A percentile compares a stretch with the other conserved stretches of the same genome.
Evolutionary conservation across 2,888 invertebrate species (phyloP).

Genomic region (Dichetophora obliterata): DNA sequence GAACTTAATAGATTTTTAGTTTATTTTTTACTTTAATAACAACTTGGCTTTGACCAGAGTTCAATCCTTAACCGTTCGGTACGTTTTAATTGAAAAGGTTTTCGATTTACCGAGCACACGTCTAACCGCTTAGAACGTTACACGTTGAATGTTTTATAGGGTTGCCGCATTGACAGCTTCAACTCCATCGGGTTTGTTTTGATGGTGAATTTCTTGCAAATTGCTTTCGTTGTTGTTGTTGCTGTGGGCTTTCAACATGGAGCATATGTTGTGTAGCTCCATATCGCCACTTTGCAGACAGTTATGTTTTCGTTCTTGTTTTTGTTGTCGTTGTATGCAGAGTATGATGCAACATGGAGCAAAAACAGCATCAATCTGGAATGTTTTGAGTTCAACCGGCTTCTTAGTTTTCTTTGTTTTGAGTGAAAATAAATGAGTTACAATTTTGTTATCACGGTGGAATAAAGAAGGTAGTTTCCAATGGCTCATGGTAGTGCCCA

Average conservation of each 20-base stretch:
- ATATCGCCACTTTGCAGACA: neutral
- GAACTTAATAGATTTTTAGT: neutral
- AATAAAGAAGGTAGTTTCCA: no score
- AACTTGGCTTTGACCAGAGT: conserved; percentile 6
- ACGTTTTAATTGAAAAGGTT: neutral
- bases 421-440: conserved; percentile 10
- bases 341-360: neutral
- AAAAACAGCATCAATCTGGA: neutral
- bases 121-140: conserved; percentile 26
- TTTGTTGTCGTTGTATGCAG: neutral
- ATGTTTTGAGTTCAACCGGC: conserved; percentile 28
- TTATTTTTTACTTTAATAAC: neutral
- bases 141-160: conserved; percentile 31
- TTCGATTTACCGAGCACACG: conserved; percentile 22
- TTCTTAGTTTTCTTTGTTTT: neutral
- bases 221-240: conserved; percentile 11
- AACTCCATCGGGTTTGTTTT: conserved; percentile 18
- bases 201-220: conserved; percentile 31
- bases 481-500: no score
- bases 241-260: neutral
- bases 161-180: neutral
- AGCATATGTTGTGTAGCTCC: conserved; percentile 17
- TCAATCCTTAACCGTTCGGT: neutral
- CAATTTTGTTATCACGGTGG: neutral
- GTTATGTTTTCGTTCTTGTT: neutral